These are phyloP conservation scores for Sipha maydis DNA, from an alignment of 2,888 invertebrate genomes.

Conservation along the genomic window DNA sequence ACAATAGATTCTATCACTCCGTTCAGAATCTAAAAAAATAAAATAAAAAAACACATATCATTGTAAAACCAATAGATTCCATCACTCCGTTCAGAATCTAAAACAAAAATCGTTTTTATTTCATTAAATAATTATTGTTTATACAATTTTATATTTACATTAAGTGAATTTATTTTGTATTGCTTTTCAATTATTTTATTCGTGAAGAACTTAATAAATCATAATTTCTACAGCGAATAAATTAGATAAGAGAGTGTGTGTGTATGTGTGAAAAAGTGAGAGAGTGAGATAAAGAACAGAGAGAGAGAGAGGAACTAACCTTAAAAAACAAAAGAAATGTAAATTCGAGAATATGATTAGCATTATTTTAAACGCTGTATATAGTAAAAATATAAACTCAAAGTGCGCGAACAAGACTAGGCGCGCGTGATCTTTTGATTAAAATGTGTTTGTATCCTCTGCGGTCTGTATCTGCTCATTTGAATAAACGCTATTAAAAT, in stretches of 20 bases:
- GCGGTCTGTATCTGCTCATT: slow-evolving; percentile 51
- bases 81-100: too few relatives aligned
- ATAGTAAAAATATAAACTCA: slow-evolving; percentile 41
- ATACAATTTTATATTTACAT: not conserved
- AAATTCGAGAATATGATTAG: slow-evolving; percentile 60
- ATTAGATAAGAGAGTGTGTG: not conserved
- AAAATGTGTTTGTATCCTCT: slow-evolving; percentile 48
- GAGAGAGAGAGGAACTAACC: not conserved
- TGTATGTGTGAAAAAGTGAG: too few relatives aligned
- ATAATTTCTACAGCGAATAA: not conserved
- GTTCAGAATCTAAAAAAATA: too few relatives aligned
- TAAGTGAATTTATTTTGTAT: not conserved
- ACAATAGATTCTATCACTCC: too few relatives aligned
- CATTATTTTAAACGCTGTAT: slow-evolving; percentile 54
- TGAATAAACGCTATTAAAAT: slow-evolving; percentile 61
- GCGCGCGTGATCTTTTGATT: slow-evolving; percentile 57
- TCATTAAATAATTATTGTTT: not conserved
- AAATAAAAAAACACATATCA: too few relatives aligned
- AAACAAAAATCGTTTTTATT: not conserved
- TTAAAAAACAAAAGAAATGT: slow-evolving; percentile 56
- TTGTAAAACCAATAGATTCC: too few relatives aligned
- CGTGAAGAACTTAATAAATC: not conserved
- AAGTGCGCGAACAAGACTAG: slow-evolving; percentile 36
- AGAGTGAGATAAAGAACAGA: not conserved
- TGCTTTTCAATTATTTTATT: slow-evolving; percentile 5